phyloP scores from a whole-genome alignment of 2,113 vertebrate genomes.

The Chionomys nivalis region DNA sequence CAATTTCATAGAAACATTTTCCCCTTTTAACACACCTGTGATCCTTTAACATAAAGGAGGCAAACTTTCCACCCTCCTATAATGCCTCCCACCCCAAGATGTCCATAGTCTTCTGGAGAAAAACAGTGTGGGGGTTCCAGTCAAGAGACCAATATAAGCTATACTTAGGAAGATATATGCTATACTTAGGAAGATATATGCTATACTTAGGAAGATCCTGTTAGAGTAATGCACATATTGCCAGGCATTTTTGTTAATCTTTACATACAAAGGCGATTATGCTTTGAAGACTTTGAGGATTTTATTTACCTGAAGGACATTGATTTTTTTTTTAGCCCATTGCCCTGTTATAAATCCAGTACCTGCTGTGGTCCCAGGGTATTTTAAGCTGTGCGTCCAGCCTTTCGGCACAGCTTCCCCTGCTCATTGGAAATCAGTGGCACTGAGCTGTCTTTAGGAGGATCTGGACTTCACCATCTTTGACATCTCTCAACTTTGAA shows the following conservation, averaged over 20 bases:
- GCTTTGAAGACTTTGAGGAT: not conserved
- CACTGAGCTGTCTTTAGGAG: no score
- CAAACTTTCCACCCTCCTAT: not conserved
- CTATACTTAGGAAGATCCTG: not conserved
- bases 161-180: not conserved
- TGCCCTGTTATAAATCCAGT: not conserved
- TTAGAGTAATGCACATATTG: not conserved
- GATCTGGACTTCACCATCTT: not conserved
- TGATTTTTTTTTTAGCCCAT: not conserved
- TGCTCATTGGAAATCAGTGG: not conserved
- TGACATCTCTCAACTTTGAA: not conserved
- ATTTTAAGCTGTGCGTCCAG: not conserved
- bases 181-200: no score
- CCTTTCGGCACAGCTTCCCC: not conserved
- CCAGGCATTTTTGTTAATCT: not conserved
- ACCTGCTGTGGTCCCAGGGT: no score
- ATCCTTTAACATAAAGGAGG: not conserved
- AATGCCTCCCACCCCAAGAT: fast-evolving
- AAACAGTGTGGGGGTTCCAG: not conserved
- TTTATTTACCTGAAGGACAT: not conserved
- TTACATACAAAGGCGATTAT: not conserved
- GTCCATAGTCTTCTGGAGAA: not conserved
- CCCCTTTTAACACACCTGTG: not conserved
- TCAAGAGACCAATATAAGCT: not conserved
- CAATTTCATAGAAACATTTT: not conserved